Base-by-base conservation (phyloP, 2,797 vertebrate species). In the Scolopax rusticola region DNA sequence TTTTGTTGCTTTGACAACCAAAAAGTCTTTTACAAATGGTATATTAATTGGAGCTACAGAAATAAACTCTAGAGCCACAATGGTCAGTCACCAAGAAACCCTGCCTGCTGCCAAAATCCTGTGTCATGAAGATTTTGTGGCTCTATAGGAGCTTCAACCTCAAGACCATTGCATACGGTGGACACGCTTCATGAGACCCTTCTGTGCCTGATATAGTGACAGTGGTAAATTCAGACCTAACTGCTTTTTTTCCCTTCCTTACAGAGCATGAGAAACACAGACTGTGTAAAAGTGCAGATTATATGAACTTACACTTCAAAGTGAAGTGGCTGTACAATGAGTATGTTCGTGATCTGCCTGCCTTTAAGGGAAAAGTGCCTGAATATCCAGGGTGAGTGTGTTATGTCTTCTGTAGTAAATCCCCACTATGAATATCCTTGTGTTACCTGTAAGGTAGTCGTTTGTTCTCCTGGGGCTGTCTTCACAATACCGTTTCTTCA, bases 251-350 rank as follows among this genome's bases (percentile, higher is more conserved):
- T 36, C 11, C 18, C 53, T 91, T 91, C 25, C 54, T 85, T 87
- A 48, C 97, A 99, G 99, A 99, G 87, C 99, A 99, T 10, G 99
- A 99, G 97, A 99, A 99, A 94, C 99, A 99, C 94, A 96, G 98
- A 9, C 98, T 99, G 76, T 99, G 99, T 97, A 99, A 99, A 97
- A 99, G 99, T 38, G 99, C 99, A 0, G 99, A 99, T 98, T 99
- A 99, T 98, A 99, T 99, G 99, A 99, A 99, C 97, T 98, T 99
- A 91, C 99, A 99, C 97, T 99, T 99, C 98, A 99, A 99, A 97
- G 99, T 99, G 94, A 99, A 99, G 96, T 99, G 99, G 99, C 98
- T 99, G 32, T 98, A 98, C 98, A 99, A 99, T 6, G 99, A 99
- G 94, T 99, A 99, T 1, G 98, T 99, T 51, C 98, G 97, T 91